A percentile compares a stretch with the other conserved stretches of the same genome.
phyloP scores from a whole-genome alignment of 2,113 vertebrate genomes.

The Aix galericulata region DNA sequence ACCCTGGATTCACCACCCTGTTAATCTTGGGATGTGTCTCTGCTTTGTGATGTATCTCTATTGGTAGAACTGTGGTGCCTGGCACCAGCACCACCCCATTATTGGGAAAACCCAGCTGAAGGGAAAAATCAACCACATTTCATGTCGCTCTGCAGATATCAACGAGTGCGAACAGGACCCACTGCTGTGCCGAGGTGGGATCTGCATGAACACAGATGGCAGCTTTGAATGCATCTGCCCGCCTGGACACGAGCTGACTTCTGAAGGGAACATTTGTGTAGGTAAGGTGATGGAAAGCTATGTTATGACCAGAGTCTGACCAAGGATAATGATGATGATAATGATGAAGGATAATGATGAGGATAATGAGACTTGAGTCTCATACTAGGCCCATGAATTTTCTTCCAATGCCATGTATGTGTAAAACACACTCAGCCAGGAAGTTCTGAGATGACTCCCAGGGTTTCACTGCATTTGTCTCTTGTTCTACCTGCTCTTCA shows the following conservation, averaged over 20 bases:
- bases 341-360: no score
- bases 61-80: background rate
- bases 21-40: background rate
- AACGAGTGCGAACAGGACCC: conserved; percentile 91
- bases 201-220: conserved; percentile 90
- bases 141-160: conserved; percentile 77
- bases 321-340: background rate
- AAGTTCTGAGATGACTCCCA: fast-evolving
- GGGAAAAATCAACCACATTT: background rate
- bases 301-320: background rate
- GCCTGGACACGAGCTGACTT: conserved; percentile 81
- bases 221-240: conserved; percentile 92
- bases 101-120: background rate
- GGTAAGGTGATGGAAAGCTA: conserved; percentile 70
- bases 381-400: fast-evolving
- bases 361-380: background rate
- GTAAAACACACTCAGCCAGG: background rate
- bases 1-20: background rate
- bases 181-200: conserved; percentile 87
- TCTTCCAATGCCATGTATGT: fast-evolving
- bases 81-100: background rate
- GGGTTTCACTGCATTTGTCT: background rate
- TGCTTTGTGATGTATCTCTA: background rate
- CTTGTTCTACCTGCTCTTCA: background rate
- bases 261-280: conserved; percentile 84